Evolutionary conservation across 2,888 invertebrate genomes (phyloP).

Genomic region (Acanthoscelides obtectus): DNA sequence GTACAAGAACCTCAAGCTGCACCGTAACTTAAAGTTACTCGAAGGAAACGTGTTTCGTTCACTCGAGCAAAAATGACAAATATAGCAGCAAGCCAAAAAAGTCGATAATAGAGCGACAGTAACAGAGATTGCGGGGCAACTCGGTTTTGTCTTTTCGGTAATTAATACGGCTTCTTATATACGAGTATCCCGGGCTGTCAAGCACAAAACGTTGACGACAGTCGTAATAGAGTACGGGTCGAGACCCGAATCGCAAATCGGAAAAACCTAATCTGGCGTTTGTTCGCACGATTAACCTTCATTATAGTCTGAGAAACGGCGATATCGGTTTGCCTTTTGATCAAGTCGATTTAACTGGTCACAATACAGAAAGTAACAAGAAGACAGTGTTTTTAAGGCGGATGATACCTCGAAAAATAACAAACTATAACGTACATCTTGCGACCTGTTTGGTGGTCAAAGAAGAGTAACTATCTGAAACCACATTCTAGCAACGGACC

Average conservation of each 20-base stretch:
- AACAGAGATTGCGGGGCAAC: slow-evolving; percentile 2
- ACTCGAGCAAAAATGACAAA: neutral
- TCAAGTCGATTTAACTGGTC: neutral
- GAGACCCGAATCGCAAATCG: slow-evolving; percentile 26
- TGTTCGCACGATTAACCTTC: slow-evolving; percentile 38
- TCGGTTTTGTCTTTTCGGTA: slow-evolving; percentile 26
- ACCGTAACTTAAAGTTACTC: no score
- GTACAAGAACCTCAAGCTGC: no score
- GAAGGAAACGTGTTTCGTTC: neutral
- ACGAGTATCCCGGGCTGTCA: slow-evolving; percentile 31
- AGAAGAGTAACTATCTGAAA: no score
- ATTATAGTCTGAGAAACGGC: slow-evolving; percentile 20
- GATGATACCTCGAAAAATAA: no score
- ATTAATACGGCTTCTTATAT: slow-evolving; percentile 34
- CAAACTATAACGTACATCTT: no score
- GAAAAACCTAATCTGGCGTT: slow-evolving; percentile 39
- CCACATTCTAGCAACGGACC: no score
- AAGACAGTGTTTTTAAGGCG: no score
- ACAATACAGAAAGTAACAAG: no score
- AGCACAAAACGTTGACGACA: slow-evolving; percentile 31
- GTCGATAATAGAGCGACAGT: neutral
- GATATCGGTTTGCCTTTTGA: neutral
- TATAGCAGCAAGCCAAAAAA: neutral
- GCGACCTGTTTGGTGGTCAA: no score
- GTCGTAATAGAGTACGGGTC: slow-evolving; percentile 13